Percentiles rank a stretch among this genome's conserved stretches.
phyloP scores from a whole-genome alignment of 2,797 vertebrate genomes.

The Cottoperca gobio region DNA sequence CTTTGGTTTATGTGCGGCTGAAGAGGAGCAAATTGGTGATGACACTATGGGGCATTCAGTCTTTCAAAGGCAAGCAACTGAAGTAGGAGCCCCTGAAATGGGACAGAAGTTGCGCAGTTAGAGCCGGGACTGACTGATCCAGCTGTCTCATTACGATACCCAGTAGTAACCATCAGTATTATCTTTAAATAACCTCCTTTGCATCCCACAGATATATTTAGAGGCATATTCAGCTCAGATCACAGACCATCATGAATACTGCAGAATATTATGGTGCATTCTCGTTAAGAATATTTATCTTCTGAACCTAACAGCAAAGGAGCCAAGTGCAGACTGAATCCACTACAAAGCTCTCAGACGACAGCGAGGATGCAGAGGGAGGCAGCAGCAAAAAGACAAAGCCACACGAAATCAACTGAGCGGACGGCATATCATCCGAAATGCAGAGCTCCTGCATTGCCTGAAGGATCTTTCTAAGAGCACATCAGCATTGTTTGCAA shows the following conservation, averaged over 20 bases:
- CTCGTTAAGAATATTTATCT: constrained; percentile 68
- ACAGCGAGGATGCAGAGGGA: constrained; percentile 73
- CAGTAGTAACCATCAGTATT: not conserved
- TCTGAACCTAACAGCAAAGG: constrained; percentile 71
- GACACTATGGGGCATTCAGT: not conserved
- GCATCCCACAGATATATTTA: constrained; percentile 11
- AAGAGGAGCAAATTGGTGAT: not conserved
- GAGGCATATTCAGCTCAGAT: constrained; percentile 23
- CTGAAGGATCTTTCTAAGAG: constrained; percentile 83
- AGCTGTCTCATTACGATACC: not conserved
- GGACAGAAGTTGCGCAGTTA: not conserved
- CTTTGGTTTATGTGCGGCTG: not conserved
- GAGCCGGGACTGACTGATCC: not conserved
- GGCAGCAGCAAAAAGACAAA: constrained; percentile 79
- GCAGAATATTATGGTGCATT: constrained; percentile 39
- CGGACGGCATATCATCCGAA: constrained; percentile 63
- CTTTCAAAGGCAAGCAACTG: not conserved
- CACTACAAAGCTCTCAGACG: constrained; percentile 73
- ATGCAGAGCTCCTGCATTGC: constrained; percentile 76
- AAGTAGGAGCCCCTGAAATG: constrained; percentile 3
- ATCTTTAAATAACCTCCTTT: constrained; percentile 13
- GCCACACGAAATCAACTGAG: constrained; percentile 80
- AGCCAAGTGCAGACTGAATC: constrained; percentile 75
- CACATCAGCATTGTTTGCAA: constrained; percentile 80
- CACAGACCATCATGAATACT: constrained; percentile 28